These are phyloP conservation scores for Macrotis lagotis DNA, from an alignment of 2,113 vertebrate genomes.

Conservation along the genomic window DNA sequence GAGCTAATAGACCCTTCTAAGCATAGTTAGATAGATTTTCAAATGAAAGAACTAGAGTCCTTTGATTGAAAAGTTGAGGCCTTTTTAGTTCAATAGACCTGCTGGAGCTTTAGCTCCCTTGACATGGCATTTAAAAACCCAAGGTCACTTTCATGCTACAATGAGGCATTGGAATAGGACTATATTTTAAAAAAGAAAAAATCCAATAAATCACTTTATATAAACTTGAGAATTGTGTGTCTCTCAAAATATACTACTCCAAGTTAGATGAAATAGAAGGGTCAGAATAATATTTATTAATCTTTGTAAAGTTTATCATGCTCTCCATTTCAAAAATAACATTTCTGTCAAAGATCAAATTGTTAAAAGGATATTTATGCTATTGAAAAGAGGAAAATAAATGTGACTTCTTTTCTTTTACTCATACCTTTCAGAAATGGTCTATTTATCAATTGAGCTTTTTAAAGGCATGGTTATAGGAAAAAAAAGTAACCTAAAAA, in stretches of 20 bases:
- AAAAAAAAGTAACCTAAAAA: neutral
- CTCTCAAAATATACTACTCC: neutral
- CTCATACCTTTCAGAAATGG: neutral
- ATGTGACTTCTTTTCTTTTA: neutral
- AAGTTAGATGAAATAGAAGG: neutral
- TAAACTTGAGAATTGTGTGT: neutral
- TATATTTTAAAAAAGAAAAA: neutral
- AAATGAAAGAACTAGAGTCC: neutral
- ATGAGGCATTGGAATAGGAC: neutral
- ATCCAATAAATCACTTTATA: neutral
- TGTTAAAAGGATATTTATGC: neutral
- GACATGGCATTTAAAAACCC: neutral
- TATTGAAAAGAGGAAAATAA: neutral
- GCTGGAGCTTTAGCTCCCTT: neutral
- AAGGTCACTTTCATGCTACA: neutral
- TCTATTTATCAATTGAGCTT: neutral
- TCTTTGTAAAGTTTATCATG: neutral
- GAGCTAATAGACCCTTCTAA: neutral
- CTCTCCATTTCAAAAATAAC: neutral
- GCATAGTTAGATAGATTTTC: neutral
- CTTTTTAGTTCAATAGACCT: neutral
- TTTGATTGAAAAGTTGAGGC: neutral
- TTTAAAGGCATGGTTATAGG: neutral
- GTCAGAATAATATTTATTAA: neutral
- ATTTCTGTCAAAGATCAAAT: neutral